Conservation (phyloP, 2,888 invertebrate species). For the Zaprionus obscuricornis region DNA sequence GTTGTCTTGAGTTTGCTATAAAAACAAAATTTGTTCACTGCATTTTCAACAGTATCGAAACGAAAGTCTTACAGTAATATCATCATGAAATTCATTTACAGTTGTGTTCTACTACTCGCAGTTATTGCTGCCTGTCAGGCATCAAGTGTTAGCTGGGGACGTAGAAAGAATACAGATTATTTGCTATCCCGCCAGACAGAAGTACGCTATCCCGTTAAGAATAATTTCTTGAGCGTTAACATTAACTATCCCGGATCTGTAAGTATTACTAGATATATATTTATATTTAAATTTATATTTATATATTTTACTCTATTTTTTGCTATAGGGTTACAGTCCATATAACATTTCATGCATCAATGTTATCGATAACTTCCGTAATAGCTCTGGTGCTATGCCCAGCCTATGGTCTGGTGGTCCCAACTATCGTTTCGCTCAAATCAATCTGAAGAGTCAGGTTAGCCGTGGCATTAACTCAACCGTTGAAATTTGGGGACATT, state of each 20-base stretch:
- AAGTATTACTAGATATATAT: constrained; percentile 25
- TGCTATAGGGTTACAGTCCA: constrained; percentile 44
- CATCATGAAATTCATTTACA: constrained; percentile 57
- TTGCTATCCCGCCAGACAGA: constrained; percentile 50
- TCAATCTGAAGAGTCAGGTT: constrained; percentile 56
- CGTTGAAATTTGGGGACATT: constrained; percentile 64
- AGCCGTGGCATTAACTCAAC: constrained; percentile 64
- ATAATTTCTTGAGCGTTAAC: constrained; percentile 46
- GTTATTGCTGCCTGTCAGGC: constrained; percentile 52
- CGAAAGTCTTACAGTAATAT: constrained; percentile 16
- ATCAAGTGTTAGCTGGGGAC: constrained; percentile 58
- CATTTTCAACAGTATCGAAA: constrained; percentile 8
- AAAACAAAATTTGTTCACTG: constrained; percentile 16
- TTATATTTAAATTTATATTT: background rate
- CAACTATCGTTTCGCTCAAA: constrained; percentile 29
- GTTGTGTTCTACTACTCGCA: constrained; percentile 57
- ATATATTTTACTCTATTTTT: background rate
- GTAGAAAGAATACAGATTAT: constrained; percentile 31
- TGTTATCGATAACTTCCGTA: constrained; percentile 69
- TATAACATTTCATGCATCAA: constrained; percentile 52
- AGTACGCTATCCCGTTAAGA: constrained; percentile 46
- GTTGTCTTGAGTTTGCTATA: constrained; percentile 43
- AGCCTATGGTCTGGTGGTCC: constrained; percentile 65
- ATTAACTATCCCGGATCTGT: constrained; percentile 54
- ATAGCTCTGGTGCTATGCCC: constrained; percentile 64